Evolutionary conservation across 2,113 vertebrate species (phyloP).

Genomic region (Archilochus colubris): DNA sequence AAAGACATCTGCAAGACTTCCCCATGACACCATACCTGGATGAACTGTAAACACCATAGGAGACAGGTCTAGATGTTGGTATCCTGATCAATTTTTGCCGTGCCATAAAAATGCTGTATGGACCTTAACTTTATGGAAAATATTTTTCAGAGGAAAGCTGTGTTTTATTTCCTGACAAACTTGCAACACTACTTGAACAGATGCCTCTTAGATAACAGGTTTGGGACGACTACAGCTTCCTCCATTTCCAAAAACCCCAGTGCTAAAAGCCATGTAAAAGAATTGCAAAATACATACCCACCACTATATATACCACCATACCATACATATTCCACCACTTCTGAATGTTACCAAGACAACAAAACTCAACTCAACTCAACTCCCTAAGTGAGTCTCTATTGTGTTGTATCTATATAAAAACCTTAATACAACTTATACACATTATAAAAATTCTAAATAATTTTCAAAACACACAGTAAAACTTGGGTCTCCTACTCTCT

Average conservation of each 20-base stretch:
- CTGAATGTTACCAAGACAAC: not conserved
- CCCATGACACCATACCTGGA: not conserved
- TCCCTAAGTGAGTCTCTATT: not conserved
- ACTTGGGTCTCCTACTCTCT: not conserved
- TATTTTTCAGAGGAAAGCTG: not conserved
- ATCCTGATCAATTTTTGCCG: fast-evolving
- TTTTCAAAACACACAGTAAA: not conserved
- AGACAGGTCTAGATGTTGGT: not conserved
- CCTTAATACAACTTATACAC: fast-evolving
- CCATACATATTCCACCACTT: not conserved
- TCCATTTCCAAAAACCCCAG: not conserved
- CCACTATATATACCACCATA: no score
- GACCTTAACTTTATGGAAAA: not conserved
- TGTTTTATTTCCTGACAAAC: not conserved
- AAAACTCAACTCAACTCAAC: not conserved
- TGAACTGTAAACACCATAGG: not conserved
- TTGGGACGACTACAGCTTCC: not conserved
- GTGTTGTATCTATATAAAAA: not conserved
- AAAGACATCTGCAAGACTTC: not conserved
- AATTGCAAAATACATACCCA: not conserved
- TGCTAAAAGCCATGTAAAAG: fast-evolving
- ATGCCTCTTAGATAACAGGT: not conserved
- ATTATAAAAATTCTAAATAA: not conserved
- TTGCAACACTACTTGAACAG: not conserved
- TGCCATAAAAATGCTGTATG: not conserved